Conservation (phyloP, 2,888 invertebrate species). For the Aporophyla nigra region DNA sequence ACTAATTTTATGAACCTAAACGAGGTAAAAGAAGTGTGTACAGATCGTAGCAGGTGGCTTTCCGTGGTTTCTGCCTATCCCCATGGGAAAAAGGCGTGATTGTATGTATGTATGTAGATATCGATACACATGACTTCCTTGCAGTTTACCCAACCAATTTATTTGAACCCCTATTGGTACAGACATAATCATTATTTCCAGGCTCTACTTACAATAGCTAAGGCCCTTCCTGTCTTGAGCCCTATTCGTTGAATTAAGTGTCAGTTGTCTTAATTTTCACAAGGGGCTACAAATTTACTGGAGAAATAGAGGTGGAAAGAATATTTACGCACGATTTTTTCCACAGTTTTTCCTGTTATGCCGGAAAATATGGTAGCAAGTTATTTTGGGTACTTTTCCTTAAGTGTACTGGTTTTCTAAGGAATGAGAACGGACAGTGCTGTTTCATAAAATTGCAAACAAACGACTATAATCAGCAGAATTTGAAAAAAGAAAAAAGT, state of each 20-base stretch:
- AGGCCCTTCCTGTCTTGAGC: background rate
- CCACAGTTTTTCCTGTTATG: constrained; percentile 11
- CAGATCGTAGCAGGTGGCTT: too few relatives aligned
- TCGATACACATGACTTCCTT: background rate
- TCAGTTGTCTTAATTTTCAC: constrained; percentile 20
- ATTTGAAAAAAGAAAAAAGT: background rate
- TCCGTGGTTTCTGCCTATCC: too few relatives aligned
- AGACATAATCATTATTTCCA: background rate
- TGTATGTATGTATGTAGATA: too few relatives aligned
- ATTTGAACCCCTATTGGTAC: background rate
- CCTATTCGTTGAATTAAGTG: constrained; percentile 15
- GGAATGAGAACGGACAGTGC: background rate
- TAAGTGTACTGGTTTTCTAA: background rate
- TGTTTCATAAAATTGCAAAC: background rate
- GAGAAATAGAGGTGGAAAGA: constrained; percentile 29
- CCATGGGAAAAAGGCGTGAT: too few relatives aligned
- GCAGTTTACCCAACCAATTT: background rate
- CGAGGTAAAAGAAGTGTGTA: too few relatives aligned
- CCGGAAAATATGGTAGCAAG: background rate
- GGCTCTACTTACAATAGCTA: background rate
- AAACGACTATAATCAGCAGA: background rate
- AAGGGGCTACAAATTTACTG: constrained; percentile 7
- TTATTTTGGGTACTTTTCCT: background rate
- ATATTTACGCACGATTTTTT: constrained; percentile 16
- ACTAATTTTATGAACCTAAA: too few relatives aligned